Evolutionary conservation across 2,888 invertebrate genomes (phyloP).

Genomic region (Peribatodes rhomboidaria): DNA sequence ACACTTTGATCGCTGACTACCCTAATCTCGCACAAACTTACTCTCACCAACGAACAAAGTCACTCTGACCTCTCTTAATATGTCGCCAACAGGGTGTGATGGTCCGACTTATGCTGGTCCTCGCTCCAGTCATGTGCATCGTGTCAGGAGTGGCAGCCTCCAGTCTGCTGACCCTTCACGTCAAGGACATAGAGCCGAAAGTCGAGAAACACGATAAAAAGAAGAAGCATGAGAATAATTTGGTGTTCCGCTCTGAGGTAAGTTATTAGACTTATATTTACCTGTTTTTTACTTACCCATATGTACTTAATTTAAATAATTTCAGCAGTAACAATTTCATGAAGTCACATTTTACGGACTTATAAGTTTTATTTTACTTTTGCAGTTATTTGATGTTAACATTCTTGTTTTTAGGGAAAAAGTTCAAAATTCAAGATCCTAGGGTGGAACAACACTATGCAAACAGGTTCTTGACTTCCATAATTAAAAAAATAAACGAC

Average conservation of each 20-base stretch:
- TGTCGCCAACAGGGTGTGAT: constrained; percentile 94
- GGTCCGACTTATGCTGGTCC: constrained; percentile 99
- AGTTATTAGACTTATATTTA: constrained; percentile 39
- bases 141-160: constrained; percentile 98
- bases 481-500: too few relatives aligned
- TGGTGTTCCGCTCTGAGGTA: constrained; percentile 93
- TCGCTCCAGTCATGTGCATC: constrained; percentile 99
- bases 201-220: constrained; percentile 89
- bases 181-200: constrained; percentile 91
- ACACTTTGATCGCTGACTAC: constrained; percentile 89
- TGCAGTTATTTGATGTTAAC: too few relatives aligned
- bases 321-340: too few relatives aligned
- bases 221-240: constrained; percentile 90
- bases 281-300: too few relatives aligned
- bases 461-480: too few relatives aligned
- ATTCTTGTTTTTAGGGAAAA: too few relatives aligned
- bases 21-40: neutral
- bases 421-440: too few relatives aligned
- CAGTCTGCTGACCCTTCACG: constrained; percentile 93
- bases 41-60: neutral
- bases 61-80: constrained; percentile 36
- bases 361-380: too few relatives aligned
- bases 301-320: too few relatives aligned
- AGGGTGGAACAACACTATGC: too few relatives aligned
- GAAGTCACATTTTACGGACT: too few relatives aligned